These are phyloP conservation scores for Pseudomyrmex flavicornis DNA, from an alignment of 1,140 invertebrate species.

Conservation along the genomic window DNA sequence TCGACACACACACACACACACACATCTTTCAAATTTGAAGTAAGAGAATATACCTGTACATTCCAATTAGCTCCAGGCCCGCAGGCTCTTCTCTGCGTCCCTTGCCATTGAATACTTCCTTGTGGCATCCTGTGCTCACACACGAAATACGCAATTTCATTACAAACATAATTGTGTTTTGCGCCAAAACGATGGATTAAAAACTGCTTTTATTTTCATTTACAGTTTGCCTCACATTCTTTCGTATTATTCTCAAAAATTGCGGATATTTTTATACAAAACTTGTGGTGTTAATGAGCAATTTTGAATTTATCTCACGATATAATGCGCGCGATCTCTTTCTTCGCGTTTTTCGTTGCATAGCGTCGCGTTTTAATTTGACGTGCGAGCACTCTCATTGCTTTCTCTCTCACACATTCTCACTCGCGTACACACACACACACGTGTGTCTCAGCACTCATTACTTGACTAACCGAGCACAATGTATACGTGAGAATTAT, in stretches of 20 bases:
- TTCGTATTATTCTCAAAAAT: neutral
- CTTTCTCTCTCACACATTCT: slow-evolving; percentile 32
- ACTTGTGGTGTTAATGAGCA: slow-evolving; percentile 31
- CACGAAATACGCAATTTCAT: slow-evolving; percentile 63
- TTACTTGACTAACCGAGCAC: neutral
- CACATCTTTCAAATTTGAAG: neutral
- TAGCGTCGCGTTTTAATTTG: slow-evolving; percentile 64
- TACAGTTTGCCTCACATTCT: neutral
- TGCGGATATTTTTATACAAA: too few species aligned
- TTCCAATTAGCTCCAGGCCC: slow-evolving; percentile 84
- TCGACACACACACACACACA: neutral
- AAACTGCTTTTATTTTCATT: neutral
- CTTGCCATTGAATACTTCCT: slow-evolving; percentile 83
- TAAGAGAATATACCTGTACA: slow-evolving; percentile 79
- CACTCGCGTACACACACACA: neutral
- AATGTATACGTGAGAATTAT: slow-evolving; percentile 66
- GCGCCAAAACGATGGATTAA: neutral
- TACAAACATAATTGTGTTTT: neutral
- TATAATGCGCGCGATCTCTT: slow-evolving; percentile 29
- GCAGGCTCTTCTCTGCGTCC: slow-evolving; percentile 84
- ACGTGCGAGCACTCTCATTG: slow-evolving; percentile 12
- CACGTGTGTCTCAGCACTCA: neutral
- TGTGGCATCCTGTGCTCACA: slow-evolving; percentile 82
- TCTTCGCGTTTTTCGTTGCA: slow-evolving; percentile 23
- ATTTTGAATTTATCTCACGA: slow-evolving; percentile 13